Conservation (phyloP, 1,140 invertebrate genomes). For the Drosophila albomicans region DNA sequence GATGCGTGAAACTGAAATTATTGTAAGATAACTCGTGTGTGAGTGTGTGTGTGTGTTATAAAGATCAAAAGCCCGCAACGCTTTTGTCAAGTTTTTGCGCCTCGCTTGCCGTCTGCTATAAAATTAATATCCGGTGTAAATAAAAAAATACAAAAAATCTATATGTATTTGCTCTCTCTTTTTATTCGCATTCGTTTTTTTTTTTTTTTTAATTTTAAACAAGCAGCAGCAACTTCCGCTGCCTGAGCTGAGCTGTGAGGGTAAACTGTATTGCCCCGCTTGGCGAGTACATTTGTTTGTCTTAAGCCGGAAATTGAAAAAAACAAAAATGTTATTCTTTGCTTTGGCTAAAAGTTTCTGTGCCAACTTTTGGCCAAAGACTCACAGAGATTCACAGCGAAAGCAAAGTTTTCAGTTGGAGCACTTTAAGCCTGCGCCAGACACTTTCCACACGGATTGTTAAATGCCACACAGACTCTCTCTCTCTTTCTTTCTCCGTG, state of each 20-base stretch:
- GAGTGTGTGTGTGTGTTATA: background rate
- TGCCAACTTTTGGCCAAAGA: slow-evolving; percentile 47
- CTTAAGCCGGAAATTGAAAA: slow-evolving; percentile 83
- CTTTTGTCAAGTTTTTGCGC: slow-evolving; percentile 70
- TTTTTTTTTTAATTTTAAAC: slow-evolving; percentile 62
- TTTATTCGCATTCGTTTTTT: slow-evolving; percentile 11
- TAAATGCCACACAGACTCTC: background rate
- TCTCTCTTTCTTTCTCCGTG: too few relatives aligned
- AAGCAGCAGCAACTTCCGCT: slow-evolving; percentile 75
- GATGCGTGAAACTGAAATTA: slow-evolving; percentile 74
- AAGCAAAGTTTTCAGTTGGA: background rate
- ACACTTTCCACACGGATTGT: slow-evolving; percentile 7
- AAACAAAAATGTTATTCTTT: slow-evolving; percentile 69
- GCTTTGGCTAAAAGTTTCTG: slow-evolving; percentile 64
- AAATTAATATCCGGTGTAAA: slow-evolving; percentile 83
- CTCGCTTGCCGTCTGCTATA: slow-evolving; percentile 65
- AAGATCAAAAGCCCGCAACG: slow-evolving; percentile 72
- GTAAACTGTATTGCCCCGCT: slow-evolving; percentile 40
- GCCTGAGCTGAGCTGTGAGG: slow-evolving; percentile 33
- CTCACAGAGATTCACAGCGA: slow-evolving; percentile 4
- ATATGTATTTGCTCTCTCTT: slow-evolving; percentile 2
- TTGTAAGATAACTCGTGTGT: slow-evolving; percentile 55
- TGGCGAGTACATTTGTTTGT: slow-evolving; percentile 77
- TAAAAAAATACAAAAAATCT: slow-evolving; percentile 71
- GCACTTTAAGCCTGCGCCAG: slow-evolving; percentile 13